A percentile compares a stretch with the other conserved stretches of the same genome.
These are phyloP conservation scores for Chauna torquata DNA, from an alignment of 2,113 vertebrate species.

Conservation along the genomic window DNA sequence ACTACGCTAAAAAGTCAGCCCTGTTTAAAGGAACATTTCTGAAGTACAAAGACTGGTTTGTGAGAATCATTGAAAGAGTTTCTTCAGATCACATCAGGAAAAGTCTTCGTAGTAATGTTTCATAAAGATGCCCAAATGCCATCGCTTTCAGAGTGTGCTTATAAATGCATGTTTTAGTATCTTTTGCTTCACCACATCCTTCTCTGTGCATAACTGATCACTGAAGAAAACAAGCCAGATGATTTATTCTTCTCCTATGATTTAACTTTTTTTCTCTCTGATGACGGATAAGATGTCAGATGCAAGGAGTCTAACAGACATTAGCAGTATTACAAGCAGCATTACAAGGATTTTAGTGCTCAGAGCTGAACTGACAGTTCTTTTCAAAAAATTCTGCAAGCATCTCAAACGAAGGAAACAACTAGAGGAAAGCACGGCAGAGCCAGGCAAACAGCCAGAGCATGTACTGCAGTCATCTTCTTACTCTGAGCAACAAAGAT, in stretches of 20 bases:
- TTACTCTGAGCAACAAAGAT: neutral
- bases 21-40: neutral
- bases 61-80: neutral
- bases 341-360: neutral
- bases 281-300: neutral
- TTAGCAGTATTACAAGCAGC: neutral
- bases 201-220: neutral
- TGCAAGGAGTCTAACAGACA: neutral
- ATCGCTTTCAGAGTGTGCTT: neutral
- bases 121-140: neutral
- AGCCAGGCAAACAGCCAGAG: neutral
- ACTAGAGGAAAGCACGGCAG: neutral
- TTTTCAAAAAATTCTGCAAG: neutral
- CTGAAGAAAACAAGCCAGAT: neutral
- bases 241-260: neutral
- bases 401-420: neutral
- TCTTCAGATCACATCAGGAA: neutral
- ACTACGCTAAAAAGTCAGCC: neutral
- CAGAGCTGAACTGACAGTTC: neutral
- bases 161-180: neutral
- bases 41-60: neutral
- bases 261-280: neutral
- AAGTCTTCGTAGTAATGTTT: neutral
- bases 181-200: neutral
- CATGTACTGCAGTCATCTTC: neutral